Evolutionary conservation across 2,797 vertebrate genomes (phyloP), one percentile per base, ranked within the genome.

Genomic region (Tauraco hartlaubi): DNA sequence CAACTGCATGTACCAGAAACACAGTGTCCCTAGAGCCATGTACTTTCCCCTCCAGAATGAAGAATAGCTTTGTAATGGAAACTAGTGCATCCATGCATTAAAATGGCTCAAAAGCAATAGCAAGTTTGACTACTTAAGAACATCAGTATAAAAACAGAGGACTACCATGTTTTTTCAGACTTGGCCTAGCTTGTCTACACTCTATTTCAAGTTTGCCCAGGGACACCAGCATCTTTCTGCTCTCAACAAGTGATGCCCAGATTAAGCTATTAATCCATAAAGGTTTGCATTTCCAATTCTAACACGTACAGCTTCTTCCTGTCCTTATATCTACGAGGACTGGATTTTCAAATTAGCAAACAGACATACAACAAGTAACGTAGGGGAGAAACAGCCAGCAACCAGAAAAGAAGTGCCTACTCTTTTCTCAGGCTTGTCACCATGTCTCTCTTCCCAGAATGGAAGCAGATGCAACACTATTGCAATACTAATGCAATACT

Each of bases 281-380:
- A 33, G 25, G 23, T 26, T 31, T 64, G 20, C 6, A 67, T 52
- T 85, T 85, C 46, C 49, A 68, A 58, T 37, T 69, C 39, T 76
- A 69, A 69, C 1, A 7, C 0, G 1, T 9, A 66, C 10, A 58
- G 16, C 9, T 71, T 75, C 48, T 33, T 88, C 75, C 48, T 78
- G 16, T 26, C 23, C 48, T 81, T 51, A 2, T 28, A 66, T n/a
- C 33, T 55, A 51, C 49, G 72, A 44, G 10, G 5, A 64, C 0
- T 59, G 18, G 5, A 73, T 75, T 89, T 86, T 94, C 74, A 88
- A 54, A 79, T 35, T 64, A 78, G 19, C 21, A 75, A 49, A 84
- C 35, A 54, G 20, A 85, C 21, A 66, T 67, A n/a, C 17, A 64
- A 25, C 18, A 85, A 90, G 19, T 25, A 83, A 78, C 2, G 3